Base-by-base conservation (phyloP, 2,113 vertebrate species). In the Crotalus helleri region DNA sequence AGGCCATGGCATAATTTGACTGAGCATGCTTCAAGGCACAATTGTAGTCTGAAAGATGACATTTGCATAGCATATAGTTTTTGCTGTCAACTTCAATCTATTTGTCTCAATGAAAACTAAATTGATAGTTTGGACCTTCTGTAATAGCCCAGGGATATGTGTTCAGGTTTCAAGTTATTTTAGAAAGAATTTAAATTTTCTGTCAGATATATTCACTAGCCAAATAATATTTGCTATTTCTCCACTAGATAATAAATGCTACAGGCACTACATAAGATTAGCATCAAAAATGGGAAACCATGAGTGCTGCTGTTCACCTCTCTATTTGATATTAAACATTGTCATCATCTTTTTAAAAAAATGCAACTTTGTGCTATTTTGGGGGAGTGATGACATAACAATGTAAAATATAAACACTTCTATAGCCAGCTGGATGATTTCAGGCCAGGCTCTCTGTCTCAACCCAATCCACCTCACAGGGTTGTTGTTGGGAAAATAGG, bases 1-100 rank as follows among this genome's bases (percentile, higher is more conserved):
- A 46, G 0, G 1, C 5, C 64, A 39, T 17, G 55, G 53, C 1
- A 51, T 85, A 49, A 58, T 86, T n/a, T 13, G 64, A 51, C 69
- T 51, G 85, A 90, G 88, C 17, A 94, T 91, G 91, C 94, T 90
- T n/a, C 69, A 39, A 19, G 44, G 87, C 46, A 55, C 17, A 87
- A 91, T 2, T 24, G 10, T 1, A 87, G 33, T 39, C 81, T 51
- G 2, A 86, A 51, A 74, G 88, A 87, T 33, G 93, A 90, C 11
- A 87, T 44, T 92, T 85, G 3, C 39, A 2, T 33, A 55, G 17
- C 87, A 94, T 92, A 54, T 87, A 94, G 74, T 49, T 3, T 59
- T 54, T 58, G 12, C 85, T 92, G 85, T 90, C 85, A 69, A n/a
- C 89, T 23, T 2, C 91, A 93, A 61, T 88, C 53, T 21, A 85